These are phyloP conservation scores for Saturnia japonica DNA, from an alignment of 2,888 invertebrate species.

Conservation along the genomic window DNA sequence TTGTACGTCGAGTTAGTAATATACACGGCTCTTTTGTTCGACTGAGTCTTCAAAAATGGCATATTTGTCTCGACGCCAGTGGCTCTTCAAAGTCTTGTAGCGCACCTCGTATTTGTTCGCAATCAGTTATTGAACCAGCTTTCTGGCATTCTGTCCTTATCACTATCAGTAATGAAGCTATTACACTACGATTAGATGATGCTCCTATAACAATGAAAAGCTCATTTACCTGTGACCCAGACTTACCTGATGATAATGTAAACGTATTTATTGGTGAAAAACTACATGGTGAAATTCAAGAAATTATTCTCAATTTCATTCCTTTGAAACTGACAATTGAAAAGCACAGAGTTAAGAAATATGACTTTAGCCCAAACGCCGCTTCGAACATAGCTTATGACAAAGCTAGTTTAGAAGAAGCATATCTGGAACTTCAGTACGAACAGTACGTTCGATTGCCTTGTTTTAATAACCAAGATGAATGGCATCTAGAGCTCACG, in stretches of 20 bases:
- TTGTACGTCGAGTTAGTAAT: conserved; percentile 59
- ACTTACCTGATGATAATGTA: conserved; percentile 59
- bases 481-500: conserved; percentile 66
- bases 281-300: conserved; percentile 73
- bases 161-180: conserved; percentile 63
- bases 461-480: conserved; percentile 59
- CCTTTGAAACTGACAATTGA: conserved; percentile 55
- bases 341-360: conserved; percentile 32
- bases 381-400: conserved; percentile 69
- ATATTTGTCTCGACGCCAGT: conserved; percentile 65
- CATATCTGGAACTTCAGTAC: conserved; percentile 53
- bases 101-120: conserved; percentile 59
- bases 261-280: conserved; percentile 67
- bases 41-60: conserved; percentile 70
- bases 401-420: conserved; percentile 63
- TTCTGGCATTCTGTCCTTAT: conserved; percentile 69
- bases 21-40: conserved; percentile 54
- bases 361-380: conserved; percentile 50
- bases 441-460: conserved; percentile 66
- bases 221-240: conserved; percentile 66
- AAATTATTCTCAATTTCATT: conserved; percentile 71
- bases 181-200: conserved; percentile 66
- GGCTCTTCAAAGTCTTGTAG: conserved; percentile 57
- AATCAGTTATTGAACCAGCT: conserved; percentile 57
- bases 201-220: conserved; percentile 47